Conservation (phyloP, 2,888 invertebrate genomes). For the Drosophila macrospina region DNA sequence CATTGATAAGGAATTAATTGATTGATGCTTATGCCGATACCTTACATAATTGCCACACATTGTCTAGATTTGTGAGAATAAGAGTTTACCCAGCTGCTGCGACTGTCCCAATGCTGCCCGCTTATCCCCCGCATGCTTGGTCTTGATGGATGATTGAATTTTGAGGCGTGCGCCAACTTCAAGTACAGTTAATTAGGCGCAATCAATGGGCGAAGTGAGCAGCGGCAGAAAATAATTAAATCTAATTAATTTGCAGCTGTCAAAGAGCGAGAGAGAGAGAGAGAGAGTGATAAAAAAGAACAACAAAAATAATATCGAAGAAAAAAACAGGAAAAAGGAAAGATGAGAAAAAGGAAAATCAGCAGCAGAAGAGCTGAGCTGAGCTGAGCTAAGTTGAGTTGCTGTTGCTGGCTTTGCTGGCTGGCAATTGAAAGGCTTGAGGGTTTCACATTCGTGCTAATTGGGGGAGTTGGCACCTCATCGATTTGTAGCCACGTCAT, state of each 20-base stretch:
- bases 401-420: not conserved
- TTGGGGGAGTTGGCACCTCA: conserved; percentile 62
- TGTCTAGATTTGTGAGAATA: conserved; percentile 46
- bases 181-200: conserved; percentile 79
- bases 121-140: conserved; percentile 7
- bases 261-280: conserved; percentile 43
- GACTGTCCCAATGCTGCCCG: not conserved
- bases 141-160: conserved; percentile 77
- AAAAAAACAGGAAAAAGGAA: not conserved
- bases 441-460: conserved; percentile 36
- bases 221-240: conserved; percentile 69
- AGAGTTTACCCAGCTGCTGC: not conserved
- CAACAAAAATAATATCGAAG: conserved; percentile 9
- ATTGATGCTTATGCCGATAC: conserved; percentile 55
- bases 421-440: conserved; percentile 46
- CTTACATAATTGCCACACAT: conserved; percentile 69
- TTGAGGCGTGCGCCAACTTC: conserved; percentile 73
- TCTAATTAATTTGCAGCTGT: conserved; percentile 79
- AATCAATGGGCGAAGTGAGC: conserved; percentile 62
- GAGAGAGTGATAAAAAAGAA: conserved; percentile 5
- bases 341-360: not conserved
- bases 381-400: conserved; percentile 2
- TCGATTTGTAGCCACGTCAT: conserved; percentile 76
- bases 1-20: conserved; percentile 64
- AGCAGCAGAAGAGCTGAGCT: not conserved